Percentiles rank a stretch among this genome's conserved stretches.
Evolutionary conservation across 2,888 invertebrate species (phyloP).

Genomic region (Tortrix viridana): DNA sequence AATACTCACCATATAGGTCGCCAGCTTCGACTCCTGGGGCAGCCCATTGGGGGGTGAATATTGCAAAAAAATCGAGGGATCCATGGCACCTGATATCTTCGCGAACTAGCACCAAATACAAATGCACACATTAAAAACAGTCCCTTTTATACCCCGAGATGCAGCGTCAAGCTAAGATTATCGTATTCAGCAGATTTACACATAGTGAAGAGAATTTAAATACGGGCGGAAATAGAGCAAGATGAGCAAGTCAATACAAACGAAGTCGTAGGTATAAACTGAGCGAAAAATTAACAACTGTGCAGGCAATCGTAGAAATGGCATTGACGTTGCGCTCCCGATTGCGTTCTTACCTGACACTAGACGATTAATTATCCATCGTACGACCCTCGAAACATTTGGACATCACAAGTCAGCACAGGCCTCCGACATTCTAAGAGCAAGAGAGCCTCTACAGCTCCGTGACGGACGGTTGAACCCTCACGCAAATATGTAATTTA

Average conservation of each 20-base stretch:
- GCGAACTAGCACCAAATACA: slow-evolving; percentile 52
- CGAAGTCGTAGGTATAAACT: slow-evolving; percentile 8
- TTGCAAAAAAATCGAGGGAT: slow-evolving; percentile 87
- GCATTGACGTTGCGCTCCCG: slow-evolving; percentile 38
- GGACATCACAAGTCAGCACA: slow-evolving; percentile 49
- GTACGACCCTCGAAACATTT: slow-evolving; percentile 44
- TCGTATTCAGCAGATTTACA: slow-evolving; percentile 7
- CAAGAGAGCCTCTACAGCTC: slow-evolving; percentile 44
- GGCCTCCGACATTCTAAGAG: slow-evolving; percentile 47
- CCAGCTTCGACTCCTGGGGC: slow-evolving; percentile 93
- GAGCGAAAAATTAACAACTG: slow-evolving; percentile 18
- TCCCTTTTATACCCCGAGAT: neutral
- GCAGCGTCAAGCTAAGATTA: neutral
- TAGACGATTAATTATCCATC: slow-evolving; percentile 50
- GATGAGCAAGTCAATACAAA: slow-evolving; percentile 21
- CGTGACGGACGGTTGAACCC: slow-evolving; percentile 51
- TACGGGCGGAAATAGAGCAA: slow-evolving; percentile 18
- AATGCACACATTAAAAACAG: slow-evolving; percentile 42
- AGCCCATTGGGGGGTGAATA: slow-evolving; percentile 89
- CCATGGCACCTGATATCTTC: slow-evolving; percentile 83
- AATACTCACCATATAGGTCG: slow-evolving; percentile 89
- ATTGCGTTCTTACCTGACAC: slow-evolving; percentile 44
- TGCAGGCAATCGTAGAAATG: slow-evolving; percentile 31
- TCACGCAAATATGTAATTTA: slow-evolving; percentile 48
- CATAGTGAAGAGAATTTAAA: slow-evolving; percentile 9